Conservation (phyloP, 2,797 vertebrate species). For the Macropus fuliginosus region DNA sequence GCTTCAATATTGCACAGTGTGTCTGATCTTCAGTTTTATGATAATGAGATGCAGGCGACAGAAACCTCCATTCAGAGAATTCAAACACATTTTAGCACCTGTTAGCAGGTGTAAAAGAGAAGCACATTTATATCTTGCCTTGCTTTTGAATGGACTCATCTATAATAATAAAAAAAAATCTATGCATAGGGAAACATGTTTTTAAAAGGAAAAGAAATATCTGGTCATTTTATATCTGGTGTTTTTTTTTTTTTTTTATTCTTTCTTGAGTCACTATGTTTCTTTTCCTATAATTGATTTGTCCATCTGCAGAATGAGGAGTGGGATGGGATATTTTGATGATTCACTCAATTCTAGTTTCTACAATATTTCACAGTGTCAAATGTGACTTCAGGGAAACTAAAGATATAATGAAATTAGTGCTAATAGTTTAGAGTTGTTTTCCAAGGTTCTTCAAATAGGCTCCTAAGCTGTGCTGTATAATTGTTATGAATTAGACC, state of each 20-base stretch:
- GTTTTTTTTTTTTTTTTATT: constrained; percentile 30
- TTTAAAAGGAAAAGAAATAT: constrained; percentile 16
- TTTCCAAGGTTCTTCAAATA: not conserved
- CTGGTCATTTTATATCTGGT: constrained; percentile 18
- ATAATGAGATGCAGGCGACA: constrained; percentile 68
- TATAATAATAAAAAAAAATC: constrained; percentile 55
- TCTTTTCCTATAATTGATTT: constrained; percentile 34
- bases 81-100: constrained; percentile 69
- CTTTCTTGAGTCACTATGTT: not conserved
- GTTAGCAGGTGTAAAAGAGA: constrained; percentile 61
- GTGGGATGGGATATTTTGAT: not conserved
- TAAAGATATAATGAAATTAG: not conserved
- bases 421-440: not conserved
- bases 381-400: not conserved
- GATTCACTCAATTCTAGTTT: not conserved
- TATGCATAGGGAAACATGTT: constrained; percentile 9
- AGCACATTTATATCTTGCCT: constrained; percentile 43
- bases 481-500: not conserved
- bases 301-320: constrained; percentile 27
- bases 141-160: constrained; percentile 50
- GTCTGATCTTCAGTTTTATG: constrained; percentile 76
- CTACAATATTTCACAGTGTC: not conserved
- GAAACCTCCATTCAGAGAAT: constrained; percentile 62
- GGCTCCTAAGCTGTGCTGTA: not conserved
- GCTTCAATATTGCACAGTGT: constrained; percentile 64